Evolutionary conservation across 1,140 invertebrate species (phyloP), one percentile per base, ranked within the genome.

Genomic region (Drosophila lacteicornis): DNA sequence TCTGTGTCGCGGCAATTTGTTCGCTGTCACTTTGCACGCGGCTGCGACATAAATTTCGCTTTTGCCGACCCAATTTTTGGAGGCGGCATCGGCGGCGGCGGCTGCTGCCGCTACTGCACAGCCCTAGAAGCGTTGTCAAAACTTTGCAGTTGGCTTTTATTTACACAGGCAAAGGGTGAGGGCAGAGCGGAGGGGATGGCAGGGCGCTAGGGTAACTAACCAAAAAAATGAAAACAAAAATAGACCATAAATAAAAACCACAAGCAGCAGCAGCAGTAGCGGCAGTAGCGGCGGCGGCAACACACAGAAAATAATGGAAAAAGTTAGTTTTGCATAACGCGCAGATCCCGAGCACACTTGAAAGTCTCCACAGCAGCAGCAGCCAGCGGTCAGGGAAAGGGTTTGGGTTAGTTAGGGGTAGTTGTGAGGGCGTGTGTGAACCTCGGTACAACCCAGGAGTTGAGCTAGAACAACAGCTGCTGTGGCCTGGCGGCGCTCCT

Each of bases 271-370:
- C 47, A 40, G 49, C 36, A 68, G 59, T 45, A 40, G 45, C 27
- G 65, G 46, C 51, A 53, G 60, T 6, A 49, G 63, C 60, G 15
- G 51, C 75, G 59, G 51, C 74, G 62, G 81, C 73, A 70, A 58
- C 60, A 75, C 82, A 82, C 75, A 71, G 79, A 90, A 85, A 88
- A 90, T 88, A 88, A 88, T 88, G 85, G 85, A 90, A 88, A 88
- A 88, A 88, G 85, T 88, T 88, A 90, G 83, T 88, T 87, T 87
- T 88, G 84, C 83, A 87, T 87, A 87, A 84, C 85, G 83, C 84
- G 79, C 82, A 71, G 81, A 76, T 69, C 71, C 63, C 60, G 63
- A 76, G 74, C 76, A 78, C 82, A 85, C 82, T 85, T 84, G 82
- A 85, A 85, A 80, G 55, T 85, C 82, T 65, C 36, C 53, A 56